Percentiles rank a stretch among this genome's conserved stretches.
phyloP scores from a whole-genome alignment of 92 coral and sea anemone genomes.

The Epizoanthus illoricatus region DNA sequence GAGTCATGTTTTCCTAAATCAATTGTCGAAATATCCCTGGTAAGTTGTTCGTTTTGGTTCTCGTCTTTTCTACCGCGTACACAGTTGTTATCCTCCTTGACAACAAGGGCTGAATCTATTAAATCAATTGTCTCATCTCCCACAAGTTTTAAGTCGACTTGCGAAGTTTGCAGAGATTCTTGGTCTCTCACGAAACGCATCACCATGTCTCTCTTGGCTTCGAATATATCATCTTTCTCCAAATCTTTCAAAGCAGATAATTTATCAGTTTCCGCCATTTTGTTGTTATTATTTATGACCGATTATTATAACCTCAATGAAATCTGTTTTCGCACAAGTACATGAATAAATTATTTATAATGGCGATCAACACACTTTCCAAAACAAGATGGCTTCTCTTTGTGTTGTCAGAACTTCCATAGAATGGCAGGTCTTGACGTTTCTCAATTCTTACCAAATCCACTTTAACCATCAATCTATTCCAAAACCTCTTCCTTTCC shows the following conservation, averaged over 20 bases:
- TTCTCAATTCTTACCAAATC: not conserved
- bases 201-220: conserved; percentile 85
- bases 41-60: not conserved
- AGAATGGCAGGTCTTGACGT: not conserved
- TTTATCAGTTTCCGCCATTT: conserved; percentile 29
- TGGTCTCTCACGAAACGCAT: conserved; percentile 93
- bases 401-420: not conserved
- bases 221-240: conserved; percentile 50
- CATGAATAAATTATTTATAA: conserved; percentile 42
- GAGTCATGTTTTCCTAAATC: conserved; percentile 10
- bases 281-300: not conserved
- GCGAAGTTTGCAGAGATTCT: conserved; percentile 89
- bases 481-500: not conserved
- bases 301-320: conserved; percentile 17
- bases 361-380: conserved; percentile 25
- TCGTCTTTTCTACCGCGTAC: conserved; percentile 19
- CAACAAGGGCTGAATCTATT: conserved; percentile 76
- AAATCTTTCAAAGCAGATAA: conserved; percentile 47
- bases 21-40: conserved; percentile 25
- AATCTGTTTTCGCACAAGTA: conserved; percentile 23
- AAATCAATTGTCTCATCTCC: conserved; percentile 89
- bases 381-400: conserved; percentile 19
- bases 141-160: conserved; percentile 72
- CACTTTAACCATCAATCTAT: not conserved
- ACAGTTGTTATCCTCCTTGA: conserved; percentile 52